phyloP scores from a whole-genome alignment of 2,888 invertebrate genomes.

The Plebejus anna region DNA sequence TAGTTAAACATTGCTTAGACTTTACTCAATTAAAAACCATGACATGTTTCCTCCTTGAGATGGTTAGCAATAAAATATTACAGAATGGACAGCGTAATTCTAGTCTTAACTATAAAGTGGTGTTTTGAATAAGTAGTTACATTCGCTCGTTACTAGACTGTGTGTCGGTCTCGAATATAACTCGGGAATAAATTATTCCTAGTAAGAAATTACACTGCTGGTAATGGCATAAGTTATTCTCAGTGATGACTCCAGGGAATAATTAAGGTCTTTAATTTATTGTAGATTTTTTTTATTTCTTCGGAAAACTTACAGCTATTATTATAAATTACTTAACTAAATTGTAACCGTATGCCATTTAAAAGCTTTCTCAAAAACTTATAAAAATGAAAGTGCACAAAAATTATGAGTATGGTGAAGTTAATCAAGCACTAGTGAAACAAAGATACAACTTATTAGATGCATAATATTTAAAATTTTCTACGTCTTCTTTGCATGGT shows the following conservation, averaged over 20 bases:
- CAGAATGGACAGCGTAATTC: not conserved
- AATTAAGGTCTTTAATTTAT: not conserved
- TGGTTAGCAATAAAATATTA: not conserved
- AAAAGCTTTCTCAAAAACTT: too few species aligned
- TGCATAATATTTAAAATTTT: too few species aligned
- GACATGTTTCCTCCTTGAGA: not conserved
- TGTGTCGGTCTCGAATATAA: not conserved
- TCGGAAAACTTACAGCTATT: too few species aligned
- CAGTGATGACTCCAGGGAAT: not conserved
- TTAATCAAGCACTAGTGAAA: too few species aligned
- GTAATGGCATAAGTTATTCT: not conserved
- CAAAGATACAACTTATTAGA: not conserved
- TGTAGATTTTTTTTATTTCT: too few species aligned
- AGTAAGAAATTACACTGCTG: not conserved
- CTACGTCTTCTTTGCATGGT: too few species aligned
- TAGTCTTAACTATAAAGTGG: conserved; percentile 1
- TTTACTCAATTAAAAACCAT: conserved; percentile 6
- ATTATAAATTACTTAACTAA: too few species aligned
- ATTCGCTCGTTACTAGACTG: conserved; percentile 15
- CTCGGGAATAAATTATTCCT: conserved; percentile 1
- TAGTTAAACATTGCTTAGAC: not conserved
- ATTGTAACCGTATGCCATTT: too few species aligned
- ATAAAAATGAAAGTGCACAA: too few species aligned
- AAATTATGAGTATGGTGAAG: too few species aligned
- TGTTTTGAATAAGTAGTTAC: conserved; percentile 20